Conservation (phyloP, 2,797 vertebrate species). For the Glossophaga mutica region DNA sequence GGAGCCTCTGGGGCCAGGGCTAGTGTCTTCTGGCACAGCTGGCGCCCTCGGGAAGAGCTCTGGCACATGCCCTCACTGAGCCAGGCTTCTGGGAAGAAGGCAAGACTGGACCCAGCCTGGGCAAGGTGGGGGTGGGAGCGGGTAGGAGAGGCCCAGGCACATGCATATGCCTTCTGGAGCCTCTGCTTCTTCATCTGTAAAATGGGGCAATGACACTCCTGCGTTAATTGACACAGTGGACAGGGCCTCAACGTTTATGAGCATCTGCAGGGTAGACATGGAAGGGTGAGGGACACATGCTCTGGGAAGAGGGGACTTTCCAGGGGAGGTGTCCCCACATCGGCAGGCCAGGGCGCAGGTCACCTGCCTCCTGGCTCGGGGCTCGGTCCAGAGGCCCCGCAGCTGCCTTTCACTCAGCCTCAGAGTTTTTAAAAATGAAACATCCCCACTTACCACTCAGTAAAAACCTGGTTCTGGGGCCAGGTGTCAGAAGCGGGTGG, state of each 20-base stretch:
- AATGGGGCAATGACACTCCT: not conserved
- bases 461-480: not conserved
- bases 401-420: not conserved
- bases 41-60: not conserved
- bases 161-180: rapidly evolving
- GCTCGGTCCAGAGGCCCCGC: not conserved
- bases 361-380: not conserved
- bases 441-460: not conserved
- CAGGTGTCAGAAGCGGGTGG: not conserved
- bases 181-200: not conserved
- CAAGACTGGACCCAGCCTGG: not conserved
- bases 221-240: not conserved
- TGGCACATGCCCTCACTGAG: not conserved
- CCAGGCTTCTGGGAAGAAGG: not conserved
- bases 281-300: rapidly evolving
- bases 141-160: not conserved
- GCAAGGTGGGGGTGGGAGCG: not conserved
- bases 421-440: not conserved
- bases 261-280: not conserved
- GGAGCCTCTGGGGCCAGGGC: not conserved
- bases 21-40: not conserved
- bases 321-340: rapidly evolving
- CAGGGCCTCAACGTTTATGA: rapidly evolving
- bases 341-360: rapidly evolving
- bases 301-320: not conserved